Percentiles rank a stretch among this genome's conserved stretches.
These are phyloP conservation scores for Galerucella calmariensis DNA, from an alignment of 2,888 invertebrate species.

Conservation along the genomic window DNA sequence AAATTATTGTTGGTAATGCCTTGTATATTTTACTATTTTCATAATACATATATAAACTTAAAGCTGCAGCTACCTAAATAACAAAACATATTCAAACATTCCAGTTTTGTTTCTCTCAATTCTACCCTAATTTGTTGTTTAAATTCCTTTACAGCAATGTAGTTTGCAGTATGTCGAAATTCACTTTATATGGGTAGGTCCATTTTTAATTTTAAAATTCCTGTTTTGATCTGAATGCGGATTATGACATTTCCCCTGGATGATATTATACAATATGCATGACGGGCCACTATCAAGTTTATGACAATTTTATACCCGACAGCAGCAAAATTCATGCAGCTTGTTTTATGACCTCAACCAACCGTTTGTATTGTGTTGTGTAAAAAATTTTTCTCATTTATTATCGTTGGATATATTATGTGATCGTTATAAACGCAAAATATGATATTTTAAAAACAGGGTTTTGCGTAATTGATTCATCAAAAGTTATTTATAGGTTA, in stretches of 20 bases:
- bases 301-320: background rate
- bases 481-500: background rate
- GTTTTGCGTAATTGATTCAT: background rate
- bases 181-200: background rate
- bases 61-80: background rate
- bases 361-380: background rate
- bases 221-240: background rate
- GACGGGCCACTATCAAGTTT: constrained; percentile 3
- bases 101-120: background rate
- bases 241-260: constrained; percentile 7
- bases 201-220: constrained; percentile 13
- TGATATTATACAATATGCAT: constrained; percentile 14
- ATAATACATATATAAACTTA: background rate
- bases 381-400: constrained; percentile 9
- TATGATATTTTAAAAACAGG: background rate
- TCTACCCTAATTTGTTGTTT: background rate
- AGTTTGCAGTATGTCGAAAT: background rate
- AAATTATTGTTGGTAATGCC: no score
- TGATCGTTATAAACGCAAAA: background rate
- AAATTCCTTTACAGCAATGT: background rate
- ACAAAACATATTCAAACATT: background rate
- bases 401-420: background rate
- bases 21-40: no score
- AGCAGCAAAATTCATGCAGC: constrained; percentile 10
- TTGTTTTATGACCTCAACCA: constrained; percentile 13